Base-by-base conservation (phyloP, 2,797 vertebrate species). In the Steatocranus sp. region DNA sequence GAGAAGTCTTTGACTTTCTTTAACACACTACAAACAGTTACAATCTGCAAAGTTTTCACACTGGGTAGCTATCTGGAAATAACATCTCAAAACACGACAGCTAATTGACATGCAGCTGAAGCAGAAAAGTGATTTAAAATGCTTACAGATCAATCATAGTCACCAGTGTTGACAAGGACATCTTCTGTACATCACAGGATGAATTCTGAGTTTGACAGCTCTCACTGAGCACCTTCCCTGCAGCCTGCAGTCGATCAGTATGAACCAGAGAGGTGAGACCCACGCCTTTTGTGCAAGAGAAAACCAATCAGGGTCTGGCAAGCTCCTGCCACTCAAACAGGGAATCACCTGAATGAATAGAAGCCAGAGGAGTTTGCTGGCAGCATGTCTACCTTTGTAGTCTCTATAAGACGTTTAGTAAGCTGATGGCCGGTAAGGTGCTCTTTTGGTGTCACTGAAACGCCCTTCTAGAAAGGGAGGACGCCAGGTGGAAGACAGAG, bases 391-490 rank as follows among this genome's bases (percentile, higher is more conserved):
- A 86, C 86, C 32, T 75, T 76, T 73, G 11, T 5, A 18, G 7
- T 58, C 38, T 77, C 54, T 36, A 79, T 79, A 78, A 80, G 75
- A 87, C 87, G 85, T 83, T 51, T 84, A 89, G 88, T 91, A 93
- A 94, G 90, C 94, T 86, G 7, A 0, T 83, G 81, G 90, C n/a
- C 68, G 84, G 86, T 88, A 87, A 93, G 93, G 88, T 82, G 83
- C 82, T 81, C 87, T 90, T 94, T 87, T 91, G 80, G 85, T 86
- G 80, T 46, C 25, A 20, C 48, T 82, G 70, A 89, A 88, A 85
- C 36, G 86, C 79, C 58, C 74, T 88, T 96, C 95, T 96, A 97
- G 93, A 86, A 75, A 12, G 76, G 56, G 17, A 73, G 27, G 25
- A 73, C 82, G 75, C 92, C 87, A 82, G 91, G 74, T 84, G 87